These are phyloP conservation scores for Coronaproctus castanopsis DNA, from an alignment of 2,888 invertebrate genomes.

Conservation along the genomic window DNA sequence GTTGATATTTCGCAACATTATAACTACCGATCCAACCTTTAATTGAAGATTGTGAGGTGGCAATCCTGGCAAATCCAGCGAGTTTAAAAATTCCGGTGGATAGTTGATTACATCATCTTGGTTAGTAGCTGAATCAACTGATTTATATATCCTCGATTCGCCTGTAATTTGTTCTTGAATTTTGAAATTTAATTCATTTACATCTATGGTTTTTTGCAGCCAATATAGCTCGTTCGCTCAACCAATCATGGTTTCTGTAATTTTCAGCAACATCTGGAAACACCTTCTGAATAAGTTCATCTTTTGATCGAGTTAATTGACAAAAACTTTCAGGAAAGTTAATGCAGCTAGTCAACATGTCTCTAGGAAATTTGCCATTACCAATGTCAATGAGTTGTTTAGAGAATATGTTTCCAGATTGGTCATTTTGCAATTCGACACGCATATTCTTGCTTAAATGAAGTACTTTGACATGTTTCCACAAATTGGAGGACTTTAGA, in stretches of 20 bases:
- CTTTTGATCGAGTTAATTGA: background rate
- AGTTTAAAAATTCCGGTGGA: background rate
- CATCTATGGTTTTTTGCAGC: background rate
- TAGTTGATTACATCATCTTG: background rate
- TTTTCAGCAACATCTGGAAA: background rate
- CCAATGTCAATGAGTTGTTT: background rate
- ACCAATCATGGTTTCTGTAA: background rate
- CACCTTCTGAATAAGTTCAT: background rate
- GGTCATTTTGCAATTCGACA: background rate
- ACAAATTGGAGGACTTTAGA: background rate
- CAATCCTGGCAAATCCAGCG: background rate
- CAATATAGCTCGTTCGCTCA: background rate
- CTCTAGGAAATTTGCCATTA: background rate
- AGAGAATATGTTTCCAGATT: background rate
- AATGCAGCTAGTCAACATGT: background rate
- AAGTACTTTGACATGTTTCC: background rate
- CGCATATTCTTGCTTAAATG: background rate
- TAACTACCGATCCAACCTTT: background rate
- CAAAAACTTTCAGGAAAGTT: background rate
- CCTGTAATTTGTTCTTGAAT: background rate
- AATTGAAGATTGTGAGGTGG: background rate
- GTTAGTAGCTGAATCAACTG: background rate
- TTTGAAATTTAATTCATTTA: background rate
- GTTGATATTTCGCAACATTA: background rate
- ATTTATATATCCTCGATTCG: background rate